Conservation (phyloP, 2,797 vertebrate species). For the Toxotes lorentzi region DNA sequence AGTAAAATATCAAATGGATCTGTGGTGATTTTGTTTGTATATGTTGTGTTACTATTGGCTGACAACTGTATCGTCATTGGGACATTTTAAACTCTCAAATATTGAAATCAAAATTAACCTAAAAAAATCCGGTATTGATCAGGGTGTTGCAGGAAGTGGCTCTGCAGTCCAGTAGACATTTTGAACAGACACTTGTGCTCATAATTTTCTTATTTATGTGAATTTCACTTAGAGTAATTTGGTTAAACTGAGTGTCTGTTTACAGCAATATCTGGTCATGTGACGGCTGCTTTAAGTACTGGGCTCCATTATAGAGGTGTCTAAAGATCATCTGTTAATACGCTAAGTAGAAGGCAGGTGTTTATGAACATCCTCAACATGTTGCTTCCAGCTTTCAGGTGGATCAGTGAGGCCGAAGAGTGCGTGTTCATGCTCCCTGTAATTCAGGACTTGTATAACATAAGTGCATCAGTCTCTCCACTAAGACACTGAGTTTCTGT, state of each 20-base stretch:
- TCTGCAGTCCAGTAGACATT: neutral
- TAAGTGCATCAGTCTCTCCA: neutral
- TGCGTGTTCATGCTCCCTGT: slow-evolving; percentile 35
- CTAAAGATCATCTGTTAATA: neutral
- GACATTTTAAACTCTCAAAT: neutral
- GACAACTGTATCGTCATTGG: too few species aligned
- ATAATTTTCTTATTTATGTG: neutral
- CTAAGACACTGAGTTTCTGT: slow-evolving; percentile 4
- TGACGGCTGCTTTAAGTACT: neutral
- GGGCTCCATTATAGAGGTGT: neutral
- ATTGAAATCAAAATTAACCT: neutral
- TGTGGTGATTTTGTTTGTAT: too few species aligned
- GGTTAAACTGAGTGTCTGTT: neutral
- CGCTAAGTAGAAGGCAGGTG: neutral
- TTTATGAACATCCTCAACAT: neutral
- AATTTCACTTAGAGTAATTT: slow-evolving; percentile 27
- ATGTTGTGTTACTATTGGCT: too few species aligned
- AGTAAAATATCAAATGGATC: too few species aligned
- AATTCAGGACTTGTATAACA: neutral
- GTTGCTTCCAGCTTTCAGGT: slow-evolving; percentile 9
- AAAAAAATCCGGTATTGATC: neutral
- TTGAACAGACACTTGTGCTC: too few species aligned
- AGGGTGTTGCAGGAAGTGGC: neutral
- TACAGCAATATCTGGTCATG: neutral
- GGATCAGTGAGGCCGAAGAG: neutral